A percentile compares a stretch with the other conserved stretches of the same genome.
phyloP scores from a whole-genome alignment of 2,113 vertebrate species.

The Glaucomys volans region DNA sequence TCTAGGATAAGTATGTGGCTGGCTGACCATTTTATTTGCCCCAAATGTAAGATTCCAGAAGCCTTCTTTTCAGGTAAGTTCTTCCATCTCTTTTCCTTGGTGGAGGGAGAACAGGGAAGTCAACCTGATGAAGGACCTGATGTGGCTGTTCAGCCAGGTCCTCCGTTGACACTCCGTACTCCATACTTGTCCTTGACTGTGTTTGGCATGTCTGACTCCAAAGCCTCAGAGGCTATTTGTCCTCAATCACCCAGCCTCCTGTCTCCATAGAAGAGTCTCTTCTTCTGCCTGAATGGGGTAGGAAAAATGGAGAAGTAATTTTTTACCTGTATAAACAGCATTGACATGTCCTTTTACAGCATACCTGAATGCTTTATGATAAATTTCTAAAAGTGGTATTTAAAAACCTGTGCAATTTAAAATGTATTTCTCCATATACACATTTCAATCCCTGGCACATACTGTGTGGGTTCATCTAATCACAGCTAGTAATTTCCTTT shows the following conservation, averaged over 20 bases:
- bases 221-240: not conserved
- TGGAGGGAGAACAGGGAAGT: not conserved
- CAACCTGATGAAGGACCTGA: not conserved
- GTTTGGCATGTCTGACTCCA: not conserved
- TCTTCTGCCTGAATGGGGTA: not conserved
- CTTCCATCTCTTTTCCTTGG: not conserved
- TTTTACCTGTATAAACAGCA: not conserved
- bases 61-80: not conserved
- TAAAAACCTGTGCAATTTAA: not conserved
- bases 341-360: not conserved
- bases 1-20: not conserved
- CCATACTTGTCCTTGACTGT: not conserved
- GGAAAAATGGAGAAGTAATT: not conserved
- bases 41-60: not conserved
- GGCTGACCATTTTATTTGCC: not conserved
- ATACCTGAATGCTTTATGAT: not conserved
- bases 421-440: not conserved
- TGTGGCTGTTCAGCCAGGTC: not conserved
- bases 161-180: not conserved
- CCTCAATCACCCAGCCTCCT: not conserved
- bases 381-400: not conserved
- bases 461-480: not conserved
- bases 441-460: not conserved
- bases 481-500: not conserved
- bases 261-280: not conserved